These are phyloP conservation scores for Chiloscyllium punctatum DNA, from an alignment of 2,797 vertebrate species.

Conservation along the genomic window DNA sequence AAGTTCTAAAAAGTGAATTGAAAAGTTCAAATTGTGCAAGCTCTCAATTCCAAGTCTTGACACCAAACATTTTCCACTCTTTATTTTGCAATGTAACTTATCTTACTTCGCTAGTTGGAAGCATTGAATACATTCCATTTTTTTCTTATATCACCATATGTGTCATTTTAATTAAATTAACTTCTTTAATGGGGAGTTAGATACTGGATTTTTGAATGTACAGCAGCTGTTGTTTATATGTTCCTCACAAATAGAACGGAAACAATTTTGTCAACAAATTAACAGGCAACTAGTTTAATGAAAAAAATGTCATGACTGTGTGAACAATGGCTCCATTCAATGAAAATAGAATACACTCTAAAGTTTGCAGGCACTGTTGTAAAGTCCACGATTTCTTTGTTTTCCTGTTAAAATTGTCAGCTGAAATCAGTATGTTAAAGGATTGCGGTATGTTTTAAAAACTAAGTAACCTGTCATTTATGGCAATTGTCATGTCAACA, in stretches of 20 bases:
- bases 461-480: too few relatives aligned
- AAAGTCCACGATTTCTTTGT: background rate
- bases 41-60: background rate
- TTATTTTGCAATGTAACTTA: background rate
- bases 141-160: background rate
- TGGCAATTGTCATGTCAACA: too few relatives aligned
- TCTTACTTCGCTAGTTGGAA: background rate
- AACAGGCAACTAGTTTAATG: background rate
- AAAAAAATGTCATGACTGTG: background rate
- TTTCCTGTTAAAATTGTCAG: too few relatives aligned
- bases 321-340: background rate
- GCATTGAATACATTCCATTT: background rate
- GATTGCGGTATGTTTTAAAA: too few relatives aligned
- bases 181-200: background rate
- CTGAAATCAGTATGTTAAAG: too few relatives aligned
- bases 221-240: background rate
- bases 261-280: background rate
- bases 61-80: background rate
- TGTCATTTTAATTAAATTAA: slow-evolving; percentile 1
- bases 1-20: too few relatives aligned
- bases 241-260: background rate
- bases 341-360: background rate
- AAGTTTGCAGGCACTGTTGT: background rate
- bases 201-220: background rate
- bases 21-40: too few relatives aligned